A percentile compares a stretch with the other conserved stretches of the same genome.
phyloP scores from a whole-genome alignment of 2,113 vertebrate genomes.

The Urocolius indicus region DNA sequence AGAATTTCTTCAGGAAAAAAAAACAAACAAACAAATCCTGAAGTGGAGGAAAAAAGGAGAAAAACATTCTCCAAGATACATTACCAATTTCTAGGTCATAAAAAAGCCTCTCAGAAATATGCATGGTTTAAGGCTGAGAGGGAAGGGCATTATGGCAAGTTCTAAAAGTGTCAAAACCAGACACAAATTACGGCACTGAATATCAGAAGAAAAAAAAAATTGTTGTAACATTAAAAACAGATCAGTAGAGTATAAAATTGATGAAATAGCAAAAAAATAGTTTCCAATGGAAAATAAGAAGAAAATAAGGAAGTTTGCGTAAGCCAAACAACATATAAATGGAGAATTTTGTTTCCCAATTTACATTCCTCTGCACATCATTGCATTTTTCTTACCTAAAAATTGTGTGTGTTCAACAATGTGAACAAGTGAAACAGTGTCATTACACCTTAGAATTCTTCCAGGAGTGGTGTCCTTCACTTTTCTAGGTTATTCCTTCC shows the following conservation, averaged over 20 bases:
- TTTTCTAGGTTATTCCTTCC: background rate
- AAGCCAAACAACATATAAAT: background rate
- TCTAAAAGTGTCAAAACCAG: background rate
- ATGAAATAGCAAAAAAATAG: background rate
- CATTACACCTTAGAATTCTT: background rate
- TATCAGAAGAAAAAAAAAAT: background rate
- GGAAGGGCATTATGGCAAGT: background rate
- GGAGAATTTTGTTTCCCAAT: background rate
- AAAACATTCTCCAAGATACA: background rate
- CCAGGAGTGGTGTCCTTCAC: background rate
- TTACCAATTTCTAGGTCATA: background rate
- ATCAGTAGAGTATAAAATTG: background rate
- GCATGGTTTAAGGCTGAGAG: background rate
- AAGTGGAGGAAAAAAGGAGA: background rate
- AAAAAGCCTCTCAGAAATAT: background rate
- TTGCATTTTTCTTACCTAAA: background rate
- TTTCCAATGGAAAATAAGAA: background rate
- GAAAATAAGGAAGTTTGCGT: background rate
- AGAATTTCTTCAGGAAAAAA: background rate
- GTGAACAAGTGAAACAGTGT: background rate
- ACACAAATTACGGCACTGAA: background rate
- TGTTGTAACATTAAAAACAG: background rate
- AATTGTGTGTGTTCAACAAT: background rate
- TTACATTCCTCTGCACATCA: background rate
- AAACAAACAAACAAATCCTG: background rate